phyloP scores from a whole-genome alignment of 2,113 vertebrate genomes.

The Elgaria multicarinata region DNA sequence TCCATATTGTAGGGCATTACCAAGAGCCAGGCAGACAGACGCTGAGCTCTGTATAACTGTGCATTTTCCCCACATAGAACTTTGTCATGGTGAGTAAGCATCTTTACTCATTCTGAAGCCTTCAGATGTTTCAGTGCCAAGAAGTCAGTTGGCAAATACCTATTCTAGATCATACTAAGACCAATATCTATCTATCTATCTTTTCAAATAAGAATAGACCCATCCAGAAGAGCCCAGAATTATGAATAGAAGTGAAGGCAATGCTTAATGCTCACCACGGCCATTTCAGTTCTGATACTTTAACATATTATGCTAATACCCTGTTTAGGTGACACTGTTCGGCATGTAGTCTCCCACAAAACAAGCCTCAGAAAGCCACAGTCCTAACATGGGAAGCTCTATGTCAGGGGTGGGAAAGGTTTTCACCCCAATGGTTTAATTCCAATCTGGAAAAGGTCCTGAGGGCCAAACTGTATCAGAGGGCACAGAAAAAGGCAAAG shows the following conservation, averaged over 20 bases:
- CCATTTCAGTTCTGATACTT: background rate
- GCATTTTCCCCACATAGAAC: background rate
- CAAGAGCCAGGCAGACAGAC: background rate
- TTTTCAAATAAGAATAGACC: background rate
- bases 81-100: background rate
- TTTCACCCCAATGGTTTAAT: no score
- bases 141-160: background rate
- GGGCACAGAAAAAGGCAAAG: no score
- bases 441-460: no score
- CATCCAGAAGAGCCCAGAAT: background rate
- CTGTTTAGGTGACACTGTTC: background rate
- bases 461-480: no score
- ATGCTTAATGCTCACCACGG: background rate
- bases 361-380: background rate
- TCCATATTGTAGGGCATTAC: background rate
- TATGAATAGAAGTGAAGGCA: background rate
- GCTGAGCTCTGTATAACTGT: background rate
- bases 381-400: background rate
- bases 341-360: background rate
- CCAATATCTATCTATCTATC: background rate
- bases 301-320: background rate
- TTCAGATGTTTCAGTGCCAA: background rate
- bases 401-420: background rate
- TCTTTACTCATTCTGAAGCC: background rate
- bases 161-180: background rate